These are phyloP conservation scores for Xenopus laevis DNA, from an alignment of 2,113 vertebrate species.

Conservation along the genomic window DNA sequence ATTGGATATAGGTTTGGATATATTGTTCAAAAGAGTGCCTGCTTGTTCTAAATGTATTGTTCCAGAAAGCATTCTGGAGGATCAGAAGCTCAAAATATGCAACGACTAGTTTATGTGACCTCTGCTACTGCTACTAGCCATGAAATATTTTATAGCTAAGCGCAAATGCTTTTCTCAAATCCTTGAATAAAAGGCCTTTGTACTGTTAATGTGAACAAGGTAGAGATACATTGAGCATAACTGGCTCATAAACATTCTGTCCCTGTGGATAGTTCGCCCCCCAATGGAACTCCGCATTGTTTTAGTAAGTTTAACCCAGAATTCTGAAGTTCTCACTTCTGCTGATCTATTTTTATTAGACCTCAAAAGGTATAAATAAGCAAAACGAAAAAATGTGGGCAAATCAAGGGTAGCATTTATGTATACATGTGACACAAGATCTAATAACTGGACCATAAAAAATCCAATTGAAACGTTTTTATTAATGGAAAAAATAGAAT, in stretches of 20 bases:
- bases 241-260: constrained; percentile 12
- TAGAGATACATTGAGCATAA: constrained; percentile 4
- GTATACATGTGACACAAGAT: no score
- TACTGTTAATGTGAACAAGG: constrained; percentile 12
- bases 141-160: constrained; percentile 20
- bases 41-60: constrained; percentile 6
- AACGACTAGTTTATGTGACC: constrained; percentile 10
- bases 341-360: no score
- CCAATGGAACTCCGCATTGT: neutral
- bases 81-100: constrained; percentile 3
- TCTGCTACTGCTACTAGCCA: neutral
- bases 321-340: no score
- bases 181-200: constrained; percentile 22
- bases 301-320: no score
- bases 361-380: no score
- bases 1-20: neutral
- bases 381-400: no score
- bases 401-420: no score
- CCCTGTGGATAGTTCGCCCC: neutral
- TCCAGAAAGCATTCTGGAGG: neutral
- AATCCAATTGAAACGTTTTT: no score
- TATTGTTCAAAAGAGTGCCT: neutral
- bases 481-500: no score
- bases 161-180: constrained; percentile 2
- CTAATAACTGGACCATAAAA: no score